Evolutionary conservation across 2,113 vertebrate species (phyloP).

Genomic region (Brachyistius frenatus): DNA sequence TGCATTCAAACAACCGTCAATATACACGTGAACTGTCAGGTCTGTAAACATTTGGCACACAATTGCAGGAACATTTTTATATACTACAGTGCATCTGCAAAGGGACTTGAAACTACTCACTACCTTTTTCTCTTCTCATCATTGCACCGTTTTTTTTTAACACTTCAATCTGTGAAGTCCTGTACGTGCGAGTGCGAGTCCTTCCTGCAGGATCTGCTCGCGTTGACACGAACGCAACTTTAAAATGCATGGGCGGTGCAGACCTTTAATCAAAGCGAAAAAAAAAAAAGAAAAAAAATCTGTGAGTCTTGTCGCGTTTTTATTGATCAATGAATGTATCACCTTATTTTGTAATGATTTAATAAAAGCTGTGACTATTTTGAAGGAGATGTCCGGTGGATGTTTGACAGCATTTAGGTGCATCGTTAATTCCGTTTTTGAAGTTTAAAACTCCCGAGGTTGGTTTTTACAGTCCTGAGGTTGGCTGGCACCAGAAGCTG

Average conservation of each 20-base stretch:
- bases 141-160: constrained; percentile 34
- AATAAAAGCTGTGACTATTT: constrained; percentile 86
- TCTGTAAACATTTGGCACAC: constrained; percentile 57
- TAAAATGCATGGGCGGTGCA: constrained; percentile 70
- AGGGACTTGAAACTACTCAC: constrained; percentile 35
- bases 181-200: constrained; percentile 31
- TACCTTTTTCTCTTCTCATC: constrained; percentile 10
- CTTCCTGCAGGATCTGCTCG: constrained; percentile 12
- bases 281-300: background rate
- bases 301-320: constrained; percentile 61
- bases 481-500: constrained; percentile 24
- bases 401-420: background rate
- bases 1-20: constrained; percentile 17
- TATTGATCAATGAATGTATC: constrained; percentile 75
- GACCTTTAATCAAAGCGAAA: constrained; percentile 35
- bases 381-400: constrained; percentile 21
- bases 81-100: constrained; percentile 38
- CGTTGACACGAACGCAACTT: constrained; percentile 36
- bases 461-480: background rate
- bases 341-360: constrained; percentile 71
- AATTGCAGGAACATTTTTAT: constrained; percentile 30
- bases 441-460: background rate
- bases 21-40: constrained; percentile 33
- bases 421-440: background rate
- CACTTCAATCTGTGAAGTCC: constrained; percentile 20